These are phyloP conservation scores for Lineus longissimus DNA, from an alignment of 1,140 invertebrate genomes.

Conservation along the genomic window DNA sequence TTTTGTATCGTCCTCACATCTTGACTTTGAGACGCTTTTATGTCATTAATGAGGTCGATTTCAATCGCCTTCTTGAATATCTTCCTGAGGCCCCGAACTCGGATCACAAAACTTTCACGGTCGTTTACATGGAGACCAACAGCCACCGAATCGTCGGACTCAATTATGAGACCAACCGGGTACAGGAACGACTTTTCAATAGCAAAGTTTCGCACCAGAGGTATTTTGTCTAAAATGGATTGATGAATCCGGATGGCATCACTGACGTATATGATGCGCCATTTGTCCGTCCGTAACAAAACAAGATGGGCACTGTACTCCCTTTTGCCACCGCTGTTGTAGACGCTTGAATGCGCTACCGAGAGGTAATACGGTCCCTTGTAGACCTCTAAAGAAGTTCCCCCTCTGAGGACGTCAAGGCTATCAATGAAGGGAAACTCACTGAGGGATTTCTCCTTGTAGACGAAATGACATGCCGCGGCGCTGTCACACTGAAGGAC, in stretches of 20 bases:
- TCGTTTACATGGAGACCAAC: constrained; percentile 3
- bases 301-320: not conserved
- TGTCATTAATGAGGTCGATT: constrained; percentile 1
- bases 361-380: constrained; percentile 10
- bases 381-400: constrained; percentile 7
- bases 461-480: constrained; percentile 1
- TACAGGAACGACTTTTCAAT: not conserved
- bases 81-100: not conserved
- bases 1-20: not conserved
- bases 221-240: not conserved
- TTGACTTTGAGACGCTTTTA: not conserved
- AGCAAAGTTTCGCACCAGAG: not conserved
- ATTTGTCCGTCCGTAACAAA: not conserved
- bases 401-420: constrained; percentile 4
- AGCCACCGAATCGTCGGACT: not conserved
- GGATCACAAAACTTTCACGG: not conserved
- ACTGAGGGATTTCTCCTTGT: not conserved
- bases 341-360: constrained; percentile 9
- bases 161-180: not conserved
- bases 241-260: not conserved
- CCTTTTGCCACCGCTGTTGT: not conserved
- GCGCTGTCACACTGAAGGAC: constrained; percentile 2
- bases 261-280: constrained; percentile 2
- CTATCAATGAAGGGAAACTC: constrained; percentile 5
- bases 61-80: not conserved